Base-by-base conservation (phyloP, 1,140 invertebrate genomes). In the Pteromalus puparum region DNA sequence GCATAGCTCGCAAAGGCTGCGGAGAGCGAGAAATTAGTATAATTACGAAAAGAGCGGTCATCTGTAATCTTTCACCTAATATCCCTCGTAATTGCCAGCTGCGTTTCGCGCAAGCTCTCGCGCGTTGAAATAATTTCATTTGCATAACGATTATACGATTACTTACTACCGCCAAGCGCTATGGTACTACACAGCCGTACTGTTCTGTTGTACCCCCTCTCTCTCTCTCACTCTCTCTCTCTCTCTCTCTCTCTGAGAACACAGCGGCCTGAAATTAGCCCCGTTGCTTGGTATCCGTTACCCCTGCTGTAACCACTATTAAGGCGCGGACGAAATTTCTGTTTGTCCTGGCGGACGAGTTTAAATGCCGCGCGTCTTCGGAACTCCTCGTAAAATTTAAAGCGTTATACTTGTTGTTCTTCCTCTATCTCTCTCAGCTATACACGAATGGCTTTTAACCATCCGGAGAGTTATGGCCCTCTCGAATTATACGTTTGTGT, bases 111-210 rank as follows among this genome's bases (percentile, higher is more conserved):
- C 24, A 1, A 24, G 18, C 4, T 68, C 70, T 48, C 73, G 81
- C 70, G 70, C 73, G 81, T 65, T 70, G 42, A 70, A 86, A 88
- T 88, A 88, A 88, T 88, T 88, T 87, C 82, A 88, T 88, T 88
- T 87, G 73, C 87, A 86, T 84, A 84, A 84, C 76, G 82, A 84
- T 84, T 84, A 84, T 84, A 84, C 42, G 30, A 84, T 84, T 84
- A 84, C 67, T 26, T 42, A 67, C 46, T 53, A 38, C 34, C 24
- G 67, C 75, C 30, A 0, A 21, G 15, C 13, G 46, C 12, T 74
- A 13, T 46, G 21, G n/a, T n/a, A n/a, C n/a, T n/a, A n/a, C n/a
- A n/a, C n/a, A n/a, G n/a, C n/a, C n/a, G n/a, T n/a, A n/a, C n/a
- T 42, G 26, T 1, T 10, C 30, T 28, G 26, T n/a, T 34, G 10